A percentile compares a stretch with the other conserved stretches of the same genome.
phyloP scores from a whole-genome alignment of 2,797 vertebrate genomes.

The Pipistrellus pygmaeus region DNA sequence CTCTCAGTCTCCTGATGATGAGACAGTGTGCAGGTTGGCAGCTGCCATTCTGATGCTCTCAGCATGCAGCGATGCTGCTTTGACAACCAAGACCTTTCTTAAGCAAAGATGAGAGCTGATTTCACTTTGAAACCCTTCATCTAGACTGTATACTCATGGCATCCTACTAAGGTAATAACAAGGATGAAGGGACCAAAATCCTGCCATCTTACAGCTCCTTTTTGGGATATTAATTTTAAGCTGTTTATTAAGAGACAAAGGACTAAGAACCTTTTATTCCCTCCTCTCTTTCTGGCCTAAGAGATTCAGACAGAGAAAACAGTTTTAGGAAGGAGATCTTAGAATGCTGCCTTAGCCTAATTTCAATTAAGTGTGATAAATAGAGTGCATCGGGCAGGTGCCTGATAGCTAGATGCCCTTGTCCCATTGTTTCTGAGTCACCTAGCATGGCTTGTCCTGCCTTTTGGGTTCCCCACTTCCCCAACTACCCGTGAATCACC shows the following conservation, averaged over 20 bases:
- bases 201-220: not conserved
- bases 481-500: not conserved
- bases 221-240: not conserved
- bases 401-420: not conserved
- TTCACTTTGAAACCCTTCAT: slow-evolving; percentile 57
- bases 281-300: not conserved
- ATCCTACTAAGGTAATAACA: slow-evolving; percentile 33
- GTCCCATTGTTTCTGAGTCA: too few relatives aligned
- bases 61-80: not conserved
- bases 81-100: slow-evolving; percentile 64
- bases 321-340: not conserved
- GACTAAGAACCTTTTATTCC: not conserved
- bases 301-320: not conserved
- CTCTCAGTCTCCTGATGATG: slow-evolving; percentile 24
- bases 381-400: not conserved
- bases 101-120: not conserved
- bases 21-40: slow-evolving; percentile 28
- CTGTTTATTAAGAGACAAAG: not conserved
- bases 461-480: not conserved
- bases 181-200: not conserved
- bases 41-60: slow-evolving; percentile 49
- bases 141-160: not conserved
- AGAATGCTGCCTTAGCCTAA: not conserved
- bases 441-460: not conserved
- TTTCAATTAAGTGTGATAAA: not conserved